Evolutionary conservation across 2,797 vertebrate genomes (phyloP).

Genomic region (Calcarius lapponicus): DNA sequence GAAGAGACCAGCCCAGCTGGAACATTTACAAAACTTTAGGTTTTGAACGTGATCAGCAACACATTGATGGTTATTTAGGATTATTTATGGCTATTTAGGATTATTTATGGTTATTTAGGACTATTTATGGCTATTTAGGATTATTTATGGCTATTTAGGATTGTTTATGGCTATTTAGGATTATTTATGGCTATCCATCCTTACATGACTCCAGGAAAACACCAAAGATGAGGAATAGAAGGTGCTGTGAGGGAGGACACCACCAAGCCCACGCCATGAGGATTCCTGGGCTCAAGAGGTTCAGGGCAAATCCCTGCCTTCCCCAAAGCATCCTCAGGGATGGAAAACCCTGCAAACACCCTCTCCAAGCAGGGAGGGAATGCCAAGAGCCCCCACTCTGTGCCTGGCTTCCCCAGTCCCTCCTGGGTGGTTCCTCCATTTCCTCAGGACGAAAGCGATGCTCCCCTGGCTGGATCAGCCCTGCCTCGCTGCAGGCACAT

Average conservation of each 20-base stretch:
- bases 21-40: not conserved
- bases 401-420: accelerated
- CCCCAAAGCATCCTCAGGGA: too few relatives aligned
- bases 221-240: not conserved
- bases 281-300: accelerated
- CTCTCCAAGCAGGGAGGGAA: not conserved
- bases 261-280: accelerated
- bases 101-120: not conserved
- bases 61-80: too few relatives aligned
- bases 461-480: not conserved
- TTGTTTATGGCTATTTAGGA: not conserved
- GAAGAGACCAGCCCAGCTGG: not conserved
- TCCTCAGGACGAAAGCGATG: not conserved
- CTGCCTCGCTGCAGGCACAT: not conserved
- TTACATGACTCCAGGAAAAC: accelerated
- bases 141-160: not conserved
- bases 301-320: not conserved
- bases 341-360: not conserved
- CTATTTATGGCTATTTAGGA: too few relatives aligned
- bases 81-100: too few relatives aligned
- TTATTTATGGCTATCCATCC: not conserved
- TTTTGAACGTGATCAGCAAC: not conserved
- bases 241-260: too few relatives aligned
- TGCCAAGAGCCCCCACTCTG: accelerated
- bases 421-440: accelerated